Conservation (phyloP, 2,888 invertebrate species). For the Nomada ruficornis region DNA sequence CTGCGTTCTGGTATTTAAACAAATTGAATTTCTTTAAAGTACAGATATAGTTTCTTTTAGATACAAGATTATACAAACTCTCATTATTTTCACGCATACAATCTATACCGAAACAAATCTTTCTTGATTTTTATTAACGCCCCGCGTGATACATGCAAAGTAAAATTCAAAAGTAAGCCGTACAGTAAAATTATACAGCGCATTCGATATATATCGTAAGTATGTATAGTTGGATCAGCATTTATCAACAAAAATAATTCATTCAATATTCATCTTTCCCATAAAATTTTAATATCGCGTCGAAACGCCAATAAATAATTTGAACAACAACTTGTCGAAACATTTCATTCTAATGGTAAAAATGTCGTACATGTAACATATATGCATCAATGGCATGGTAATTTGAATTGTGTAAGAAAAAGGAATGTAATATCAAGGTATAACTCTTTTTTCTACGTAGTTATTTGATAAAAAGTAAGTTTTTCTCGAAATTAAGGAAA, state of each 20-base stretch:
- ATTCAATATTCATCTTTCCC: conserved; percentile 19
- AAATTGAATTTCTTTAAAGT: neutral
- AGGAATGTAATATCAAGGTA: conserved; percentile 41
- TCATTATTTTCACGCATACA: conserved; percentile 7
- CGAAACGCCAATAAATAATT: conserved; percentile 56
- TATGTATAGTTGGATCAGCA: conserved; percentile 31
- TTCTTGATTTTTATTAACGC: conserved; percentile 37
- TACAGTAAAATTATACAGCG: conserved; percentile 5
- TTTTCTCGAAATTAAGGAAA: conserved; percentile 23
- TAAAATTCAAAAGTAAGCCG: conserved; percentile 11
- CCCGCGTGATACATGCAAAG: conserved; percentile 24
- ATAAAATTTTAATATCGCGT: conserved; percentile 49
- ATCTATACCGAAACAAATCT: conserved; percentile 11
- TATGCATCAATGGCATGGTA: conserved; percentile 18
- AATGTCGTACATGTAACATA: conserved; percentile 5
- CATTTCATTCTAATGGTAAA: conserved; percentile 17
- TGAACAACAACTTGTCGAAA: conserved; percentile 36
- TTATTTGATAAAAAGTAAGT: conserved; percentile 6
- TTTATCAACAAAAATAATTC: conserved; percentile 34
- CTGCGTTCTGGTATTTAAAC: neutral
- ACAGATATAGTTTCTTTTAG: neutral
- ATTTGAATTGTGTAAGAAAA: conserved; percentile 25
- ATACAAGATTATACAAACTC: conserved; percentile 37
- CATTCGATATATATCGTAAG: conserved; percentile 19
- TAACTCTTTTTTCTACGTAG: conserved; percentile 10